These are phyloP conservation scores for Okapia johnstoni DNA, from an alignment of 2,113 vertebrate species.

Conservation along the genomic window DNA sequence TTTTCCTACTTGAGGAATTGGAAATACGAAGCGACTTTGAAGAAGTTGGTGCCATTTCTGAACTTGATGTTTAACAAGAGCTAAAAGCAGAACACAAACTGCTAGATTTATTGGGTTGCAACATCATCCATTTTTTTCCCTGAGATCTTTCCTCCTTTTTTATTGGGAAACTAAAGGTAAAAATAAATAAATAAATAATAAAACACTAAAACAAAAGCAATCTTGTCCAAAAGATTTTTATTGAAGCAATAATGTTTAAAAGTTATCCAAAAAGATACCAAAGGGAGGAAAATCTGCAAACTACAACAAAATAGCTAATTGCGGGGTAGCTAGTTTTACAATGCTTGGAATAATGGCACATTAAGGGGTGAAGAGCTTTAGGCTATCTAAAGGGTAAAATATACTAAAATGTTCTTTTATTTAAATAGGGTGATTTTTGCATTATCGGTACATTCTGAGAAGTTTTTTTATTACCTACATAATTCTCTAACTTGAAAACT, in stretches of 20 bases:
- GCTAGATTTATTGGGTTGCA: background rate
- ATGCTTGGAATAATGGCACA: conserved; percentile 7
- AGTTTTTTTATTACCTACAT: conserved; percentile 5
- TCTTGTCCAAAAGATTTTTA: conserved; percentile 35
- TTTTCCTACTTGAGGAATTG: background rate
- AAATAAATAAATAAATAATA: background rate
- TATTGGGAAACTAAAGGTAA: background rate
- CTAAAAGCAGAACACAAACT: background rate
- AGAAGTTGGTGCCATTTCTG: background rate
- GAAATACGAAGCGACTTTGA: background rate
- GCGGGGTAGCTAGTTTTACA: conserved; percentile 33
- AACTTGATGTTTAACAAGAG: background rate
- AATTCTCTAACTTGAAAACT: conserved; percentile 5
- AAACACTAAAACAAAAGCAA: background rate
- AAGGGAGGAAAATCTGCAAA: conserved; percentile 43
- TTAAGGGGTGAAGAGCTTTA: conserved; percentile 11
- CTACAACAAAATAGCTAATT: conserved; percentile 64
- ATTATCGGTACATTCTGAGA: background rate
- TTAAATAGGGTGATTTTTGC: conserved; percentile 27
- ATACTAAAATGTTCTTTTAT: background rate
- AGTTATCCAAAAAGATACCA: conserved; percentile 49
- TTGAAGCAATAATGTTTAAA: conserved; percentile 37
- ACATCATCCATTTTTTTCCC: background rate
- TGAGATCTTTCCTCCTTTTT: background rate
- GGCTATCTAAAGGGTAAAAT: background rate